Conservation (phyloP, 2,113 vertebrate species). For the Sylvietta virens region DNA sequence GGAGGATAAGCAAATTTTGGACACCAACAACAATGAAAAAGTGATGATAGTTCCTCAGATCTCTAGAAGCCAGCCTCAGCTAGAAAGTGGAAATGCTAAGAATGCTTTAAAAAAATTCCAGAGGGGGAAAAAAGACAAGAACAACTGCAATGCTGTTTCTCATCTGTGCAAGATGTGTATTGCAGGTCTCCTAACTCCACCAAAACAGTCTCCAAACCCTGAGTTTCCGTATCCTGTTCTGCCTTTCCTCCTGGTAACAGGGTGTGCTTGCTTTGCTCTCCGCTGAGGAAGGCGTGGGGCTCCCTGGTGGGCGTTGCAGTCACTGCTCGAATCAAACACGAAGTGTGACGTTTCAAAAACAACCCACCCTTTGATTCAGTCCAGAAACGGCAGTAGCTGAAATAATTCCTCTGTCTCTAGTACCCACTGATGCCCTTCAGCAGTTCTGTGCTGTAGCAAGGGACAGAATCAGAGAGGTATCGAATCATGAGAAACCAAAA, state of each 20-base stretch:
- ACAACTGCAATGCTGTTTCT: neutral
- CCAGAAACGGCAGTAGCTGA: neutral
- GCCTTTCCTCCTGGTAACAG: neutral
- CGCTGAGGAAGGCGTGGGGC: neutral
- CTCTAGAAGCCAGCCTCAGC: neutral
- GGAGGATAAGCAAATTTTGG: neutral
- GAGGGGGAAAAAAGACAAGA: neutral
- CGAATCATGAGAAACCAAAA: neutral
- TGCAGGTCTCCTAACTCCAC: neutral
- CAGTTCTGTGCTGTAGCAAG: neutral
- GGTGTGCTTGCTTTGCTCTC: neutral
- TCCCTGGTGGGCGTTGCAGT: neutral
- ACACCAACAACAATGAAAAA: neutral
- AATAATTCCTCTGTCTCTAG: neutral
- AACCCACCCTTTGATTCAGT: neutral
- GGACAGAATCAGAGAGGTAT: neutral
- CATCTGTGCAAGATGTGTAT: neutral
- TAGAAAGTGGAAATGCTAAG: neutral
- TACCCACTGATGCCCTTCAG: neutral
- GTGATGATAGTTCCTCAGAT: neutral
- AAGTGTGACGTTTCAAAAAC: neutral
- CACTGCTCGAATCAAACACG: neutral
- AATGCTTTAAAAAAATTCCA: neutral
- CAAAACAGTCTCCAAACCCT: neutral
- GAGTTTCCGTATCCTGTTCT: neutral